Base-by-base conservation (phyloP, 2,888 invertebrate genomes). In the Hypsopygia costalis region DNA sequence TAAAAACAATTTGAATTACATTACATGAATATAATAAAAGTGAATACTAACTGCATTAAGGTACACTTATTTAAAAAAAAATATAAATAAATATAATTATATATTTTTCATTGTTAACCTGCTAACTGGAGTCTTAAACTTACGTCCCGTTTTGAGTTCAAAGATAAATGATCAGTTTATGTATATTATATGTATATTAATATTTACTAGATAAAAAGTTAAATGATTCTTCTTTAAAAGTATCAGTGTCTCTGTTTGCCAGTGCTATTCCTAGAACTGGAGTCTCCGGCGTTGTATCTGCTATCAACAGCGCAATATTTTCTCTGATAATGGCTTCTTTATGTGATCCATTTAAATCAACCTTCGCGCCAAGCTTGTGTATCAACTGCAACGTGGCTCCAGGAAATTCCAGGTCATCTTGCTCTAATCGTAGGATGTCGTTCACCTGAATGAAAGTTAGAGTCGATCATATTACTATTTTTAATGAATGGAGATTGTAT, bases 281-380 rank as follows among this genome's bases (percentile, higher is more conserved):
- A 4, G 31, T 11, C 7, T 33, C 36, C 1, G 44, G 37, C 1
- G 20, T 10, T 1, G 28, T 10, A 11, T 45, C 41, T 0, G 44
- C 49, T 11, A 39, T 22, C 9, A 47, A 35, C 27, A 49, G 12
- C 0, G 49, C 49, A 5, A 49, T 25, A 25, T 49, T 47, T 6
- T 33, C 33, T 7, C 37, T 39, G 6, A 45, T 43, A 1, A 41
- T 8, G 1, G 16, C 16, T 6, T 27, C 44, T 6, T 34, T 41
- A 3, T 1, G 6, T 0, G 21, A 21, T 1, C 16, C 16, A 11
- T 43, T 10, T 27, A 49, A 25, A 0, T 30, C 6, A 9, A 47
- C 30, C 22, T 43, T 36, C 3, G 25, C 21, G 10, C 43, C 44
- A 6, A 49, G 11, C 28, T 36, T 7, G 8, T 49, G 44, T 20